Conservation (phyloP, 2,113 vertebrate genomes). For the Laticauda laticaudata region DNA sequence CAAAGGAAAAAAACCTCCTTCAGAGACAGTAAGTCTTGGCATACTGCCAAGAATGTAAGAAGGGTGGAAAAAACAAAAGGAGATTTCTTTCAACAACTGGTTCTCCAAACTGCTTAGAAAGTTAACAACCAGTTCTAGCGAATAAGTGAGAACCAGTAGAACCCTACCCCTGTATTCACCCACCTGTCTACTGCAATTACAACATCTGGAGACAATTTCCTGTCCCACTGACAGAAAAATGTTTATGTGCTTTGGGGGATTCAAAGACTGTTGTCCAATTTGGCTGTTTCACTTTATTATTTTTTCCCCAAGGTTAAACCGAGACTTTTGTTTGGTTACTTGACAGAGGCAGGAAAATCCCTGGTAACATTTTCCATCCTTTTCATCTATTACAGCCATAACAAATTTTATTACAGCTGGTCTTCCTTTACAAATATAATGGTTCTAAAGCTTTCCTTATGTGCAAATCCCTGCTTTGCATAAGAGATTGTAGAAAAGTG, state of each 20-base stretch:
- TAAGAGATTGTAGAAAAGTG: neutral
- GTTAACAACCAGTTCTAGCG: too few relatives aligned
- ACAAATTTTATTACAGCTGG: neutral
- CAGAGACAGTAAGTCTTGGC: too few relatives aligned
- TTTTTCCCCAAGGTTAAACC: neutral
- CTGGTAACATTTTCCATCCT: neutral
- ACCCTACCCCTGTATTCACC: neutral
- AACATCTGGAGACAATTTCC: neutral
- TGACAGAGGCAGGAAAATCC: neutral
- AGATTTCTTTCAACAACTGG: too few relatives aligned
- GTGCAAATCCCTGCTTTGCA: neutral
- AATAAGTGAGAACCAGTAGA: too few relatives aligned
- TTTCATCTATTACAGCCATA: neutral
- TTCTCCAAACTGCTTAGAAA: too few relatives aligned
- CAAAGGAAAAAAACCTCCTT: too few relatives aligned
- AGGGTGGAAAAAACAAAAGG: too few relatives aligned
- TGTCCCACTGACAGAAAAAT: neutral
- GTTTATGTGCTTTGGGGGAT: neutral
- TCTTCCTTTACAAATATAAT: neutral
- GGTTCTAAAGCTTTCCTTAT: neutral
- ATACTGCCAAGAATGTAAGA: too few relatives aligned
- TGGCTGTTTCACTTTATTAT: neutral
- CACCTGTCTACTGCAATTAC: neutral
- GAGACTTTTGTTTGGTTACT: neutral
- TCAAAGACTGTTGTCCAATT: neutral